Base-by-base conservation (phyloP, 2,888 invertebrate genomes). In the Lasioglossum villosulum region DNA sequence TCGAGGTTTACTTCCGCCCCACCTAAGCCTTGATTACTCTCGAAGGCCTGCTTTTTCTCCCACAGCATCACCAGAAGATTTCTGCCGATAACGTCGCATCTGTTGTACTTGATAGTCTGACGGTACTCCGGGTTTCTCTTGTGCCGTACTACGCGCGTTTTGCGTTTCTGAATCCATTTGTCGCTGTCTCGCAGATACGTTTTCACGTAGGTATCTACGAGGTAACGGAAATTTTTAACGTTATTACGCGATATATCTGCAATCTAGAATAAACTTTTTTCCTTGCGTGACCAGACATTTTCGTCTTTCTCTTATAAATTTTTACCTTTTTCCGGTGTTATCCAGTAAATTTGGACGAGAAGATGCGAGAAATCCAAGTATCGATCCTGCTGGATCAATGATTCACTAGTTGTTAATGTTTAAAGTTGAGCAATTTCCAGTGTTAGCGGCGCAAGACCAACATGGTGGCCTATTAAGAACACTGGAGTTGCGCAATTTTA, bases 161-260 rank as follows among this genome's bases (percentile, higher is more conserved):
- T 99, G 93, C 98, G 97, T 95, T 99, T 99, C 95, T 98, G 98
- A 84, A 98, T 96, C 97, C 98, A 97, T 89, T 98, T 97, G 89
- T 98, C 98, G 39, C 98, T 98, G 94, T 98, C 98, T 83, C 98
- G 97, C 84, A 99, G 96, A 94, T 98, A 99, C 89, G 98, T 99
- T 95, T 99, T 99, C 78, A 99, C 98, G 95, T 99, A 99, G 34
- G 98, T 99, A 95, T 99, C 99, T 94, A 97, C 96, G 92, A 89
- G 10, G 48, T 30, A 12, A 73, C 23, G 34, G 42, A 48, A 45
- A 34, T 34, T n/a, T 37, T 37, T 4, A 37, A 34, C 2, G 37
- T 37, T 68, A 8, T 12, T 10, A 23, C 34, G 19, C 30, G 66
- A 30, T 19, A 63, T 14, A 4, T 42, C 42, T 42, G 4, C 39